Conservation (phyloP, 2,113 vertebrate species). For the Oncorhynchus kisutch region DNA sequence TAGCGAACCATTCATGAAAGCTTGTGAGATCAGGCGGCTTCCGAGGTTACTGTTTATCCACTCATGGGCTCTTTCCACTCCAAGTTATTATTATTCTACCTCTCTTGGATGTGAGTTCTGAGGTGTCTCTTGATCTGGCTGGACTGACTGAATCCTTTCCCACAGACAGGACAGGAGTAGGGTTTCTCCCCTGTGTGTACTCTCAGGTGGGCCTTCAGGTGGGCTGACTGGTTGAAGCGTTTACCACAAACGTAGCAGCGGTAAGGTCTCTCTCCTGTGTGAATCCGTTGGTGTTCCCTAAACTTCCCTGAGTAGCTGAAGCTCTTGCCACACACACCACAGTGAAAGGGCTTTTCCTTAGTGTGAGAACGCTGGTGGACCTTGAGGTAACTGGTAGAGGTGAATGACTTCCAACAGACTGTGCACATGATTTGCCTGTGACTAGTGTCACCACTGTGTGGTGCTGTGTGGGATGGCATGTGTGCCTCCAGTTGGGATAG, state of each 20-base stretch:
- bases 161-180: constrained; percentile 16
- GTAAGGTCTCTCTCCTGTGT: constrained; percentile 16
- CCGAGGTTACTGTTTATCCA: no score
- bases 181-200: constrained; percentile 30
- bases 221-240: constrained; percentile 9
- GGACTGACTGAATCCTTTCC: constrained; percentile 12
- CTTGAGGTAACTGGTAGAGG: neutral
- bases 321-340: constrained; percentile 25
- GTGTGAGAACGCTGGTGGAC: constrained; percentile 21
- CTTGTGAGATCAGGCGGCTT: no score
- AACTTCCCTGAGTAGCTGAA: constrained; percentile 17
- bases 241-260: constrained; percentile 14
- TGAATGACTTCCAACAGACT: constrained; percentile 12
- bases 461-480: neutral
- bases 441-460: neutral
- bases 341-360: constrained; percentile 9
- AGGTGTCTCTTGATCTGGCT: constrained; percentile 15
- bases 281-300: constrained; percentile 13
- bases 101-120: constrained; percentile 1
- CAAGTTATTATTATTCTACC: neutral
- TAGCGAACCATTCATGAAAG: no score
- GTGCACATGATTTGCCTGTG: neutral
- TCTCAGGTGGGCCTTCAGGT: constrained; percentile 14
- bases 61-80: neutral
- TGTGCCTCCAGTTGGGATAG: neutral